These are phyloP conservation scores for Lepus townsendii DNA, from an alignment of 2,797 vertebrate species.

Conservation along the genomic window DNA sequence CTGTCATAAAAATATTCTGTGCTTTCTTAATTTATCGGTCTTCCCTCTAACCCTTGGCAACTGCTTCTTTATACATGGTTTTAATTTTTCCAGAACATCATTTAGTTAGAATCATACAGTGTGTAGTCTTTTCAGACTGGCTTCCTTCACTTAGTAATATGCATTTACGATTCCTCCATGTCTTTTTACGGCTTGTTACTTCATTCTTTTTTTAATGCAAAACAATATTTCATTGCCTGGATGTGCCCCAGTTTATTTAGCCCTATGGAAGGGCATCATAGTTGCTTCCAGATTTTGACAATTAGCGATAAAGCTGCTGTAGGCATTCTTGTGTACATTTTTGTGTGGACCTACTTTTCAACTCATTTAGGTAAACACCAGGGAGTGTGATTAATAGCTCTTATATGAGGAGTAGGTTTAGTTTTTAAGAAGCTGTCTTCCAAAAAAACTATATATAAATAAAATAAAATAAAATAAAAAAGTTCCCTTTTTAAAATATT, in stretches of 20 bases:
- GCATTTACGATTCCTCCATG: not conserved
- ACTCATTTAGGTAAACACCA: not conserved
- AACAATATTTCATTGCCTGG: not conserved
- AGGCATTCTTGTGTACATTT: not conserved
- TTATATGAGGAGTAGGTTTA: not conserved
- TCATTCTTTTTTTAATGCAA: not conserved
- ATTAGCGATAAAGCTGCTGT: constrained; percentile 32
- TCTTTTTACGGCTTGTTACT: not conserved
- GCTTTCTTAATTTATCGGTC: not conserved
- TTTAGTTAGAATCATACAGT: not conserved
- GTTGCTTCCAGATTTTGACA: constrained; percentile 43
- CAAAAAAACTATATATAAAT: too few relatives aligned
- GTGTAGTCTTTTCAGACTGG: not conserved
- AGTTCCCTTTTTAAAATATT: too few relatives aligned
- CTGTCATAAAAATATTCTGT: constrained; percentile 12
- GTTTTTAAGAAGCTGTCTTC: too few relatives aligned
- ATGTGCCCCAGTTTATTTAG: not conserved
- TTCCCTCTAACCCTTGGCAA: not conserved
- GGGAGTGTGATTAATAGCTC: not conserved
- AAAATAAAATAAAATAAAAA: too few relatives aligned
- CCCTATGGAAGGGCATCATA: not conserved
- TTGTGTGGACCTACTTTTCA: not conserved
- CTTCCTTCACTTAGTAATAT: constrained; percentile 15
- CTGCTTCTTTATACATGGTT: not conserved
- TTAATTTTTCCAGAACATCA: not conserved